phyloP scores from a whole-genome alignment of 2,797 vertebrate species.

The Carapus acus region DNA sequence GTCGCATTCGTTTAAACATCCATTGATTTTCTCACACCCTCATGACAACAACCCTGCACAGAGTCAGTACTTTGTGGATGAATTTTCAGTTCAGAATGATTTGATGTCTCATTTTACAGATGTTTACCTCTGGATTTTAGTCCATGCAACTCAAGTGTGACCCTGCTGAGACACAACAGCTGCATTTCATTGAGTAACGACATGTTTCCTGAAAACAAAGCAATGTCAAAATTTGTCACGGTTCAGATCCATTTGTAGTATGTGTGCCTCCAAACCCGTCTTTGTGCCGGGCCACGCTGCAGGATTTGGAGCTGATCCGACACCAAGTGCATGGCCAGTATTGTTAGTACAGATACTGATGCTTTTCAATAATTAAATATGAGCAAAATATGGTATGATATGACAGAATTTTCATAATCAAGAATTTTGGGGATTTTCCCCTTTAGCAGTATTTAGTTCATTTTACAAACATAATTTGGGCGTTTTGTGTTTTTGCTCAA shows the following conservation, averaged over 20 bases:
- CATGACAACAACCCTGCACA: constrained; percentile 24
- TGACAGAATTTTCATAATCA: too few relatives aligned
- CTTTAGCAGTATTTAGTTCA: too few relatives aligned
- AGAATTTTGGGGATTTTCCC: too few relatives aligned
- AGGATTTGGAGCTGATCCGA: too few relatives aligned
- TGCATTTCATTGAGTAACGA: constrained; percentile 11
- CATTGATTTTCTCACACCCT: constrained; percentile 1
- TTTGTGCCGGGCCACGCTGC: too few relatives aligned
- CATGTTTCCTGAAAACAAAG: background rate
- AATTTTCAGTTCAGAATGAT: background rate
- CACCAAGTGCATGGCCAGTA: too few relatives aligned
- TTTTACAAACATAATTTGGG: too few relatives aligned
- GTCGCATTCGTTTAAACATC: constrained; percentile 4
- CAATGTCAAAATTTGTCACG: constrained; percentile 12
- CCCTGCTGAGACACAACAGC: constrained; percentile 9
- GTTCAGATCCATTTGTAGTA: constrained; percentile 5
- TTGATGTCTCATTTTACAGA: background rate
- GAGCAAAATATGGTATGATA: too few relatives aligned
- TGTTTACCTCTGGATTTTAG: constrained; percentile 4
- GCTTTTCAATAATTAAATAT: too few relatives aligned
- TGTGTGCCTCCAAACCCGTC: too few relatives aligned
- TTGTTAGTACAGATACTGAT: too few relatives aligned
- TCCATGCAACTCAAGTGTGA: constrained; percentile 15
- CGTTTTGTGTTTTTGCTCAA: too few relatives aligned
- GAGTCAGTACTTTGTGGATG: constrained; percentile 4